Evolutionary conservation across 2,888 invertebrate species (phyloP).

Genomic region (Drosophila fulvimacula): DNA sequence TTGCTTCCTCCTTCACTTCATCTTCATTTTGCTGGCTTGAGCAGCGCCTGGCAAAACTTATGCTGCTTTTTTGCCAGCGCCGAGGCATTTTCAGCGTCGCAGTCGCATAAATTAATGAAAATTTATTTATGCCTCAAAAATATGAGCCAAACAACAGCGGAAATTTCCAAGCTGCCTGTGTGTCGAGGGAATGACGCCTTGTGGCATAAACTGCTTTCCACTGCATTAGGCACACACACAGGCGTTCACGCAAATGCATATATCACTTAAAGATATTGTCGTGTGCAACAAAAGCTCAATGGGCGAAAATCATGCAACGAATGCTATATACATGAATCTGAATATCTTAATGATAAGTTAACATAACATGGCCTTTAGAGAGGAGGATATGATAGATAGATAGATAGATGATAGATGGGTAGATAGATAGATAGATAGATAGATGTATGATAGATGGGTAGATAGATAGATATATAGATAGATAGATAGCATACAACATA

Average conservation of each 20-base stretch:
- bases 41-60: conserved; percentile 59
- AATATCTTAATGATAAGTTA: not conserved
- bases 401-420: not conserved
- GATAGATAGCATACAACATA: conserved; percentile 4
- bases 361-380: not conserved
- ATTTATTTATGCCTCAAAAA: conserved; percentile 72
- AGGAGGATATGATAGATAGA: not conserved
- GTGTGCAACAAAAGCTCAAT: conserved; percentile 30
- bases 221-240: conserved; percentile 59
- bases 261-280: conserved; percentile 45
- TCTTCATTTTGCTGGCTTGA: conserved; percentile 44
- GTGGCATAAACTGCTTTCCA: conserved; percentile 58
- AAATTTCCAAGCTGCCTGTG: conserved; percentile 11
- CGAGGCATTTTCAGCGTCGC: conserved; percentile 46
- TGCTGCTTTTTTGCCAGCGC: conserved; percentile 49
- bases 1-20: conserved; percentile 12
- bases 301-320: conserved; percentile 52
- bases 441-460: not conserved
- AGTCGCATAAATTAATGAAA: conserved; percentile 74
- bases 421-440: not conserved
- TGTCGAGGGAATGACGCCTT: conserved; percentile 10
- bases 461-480: not conserved
- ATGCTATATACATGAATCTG: not conserved
- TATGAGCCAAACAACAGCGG: conserved; percentile 52
- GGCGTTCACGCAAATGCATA: conserved; percentile 12